phyloP scores from a whole-genome alignment of 1,140 invertebrate genomes.

The Oncopodura yosiiana region DNA sequence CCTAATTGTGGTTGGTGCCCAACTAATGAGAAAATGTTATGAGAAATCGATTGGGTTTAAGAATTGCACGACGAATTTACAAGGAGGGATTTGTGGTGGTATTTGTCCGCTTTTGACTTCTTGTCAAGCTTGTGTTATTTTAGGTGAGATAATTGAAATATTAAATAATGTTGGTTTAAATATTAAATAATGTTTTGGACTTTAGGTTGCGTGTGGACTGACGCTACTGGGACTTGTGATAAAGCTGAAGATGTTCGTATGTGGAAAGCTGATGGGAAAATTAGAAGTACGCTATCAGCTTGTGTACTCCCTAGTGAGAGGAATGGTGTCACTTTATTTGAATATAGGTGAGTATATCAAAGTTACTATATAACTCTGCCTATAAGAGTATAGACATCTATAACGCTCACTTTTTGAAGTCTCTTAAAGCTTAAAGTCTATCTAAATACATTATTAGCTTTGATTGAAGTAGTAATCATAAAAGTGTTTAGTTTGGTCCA shows the following conservation, averaged over 20 bases:
- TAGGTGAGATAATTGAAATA: too few relatives aligned
- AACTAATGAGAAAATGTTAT: constrained; percentile 68
- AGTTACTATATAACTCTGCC: too few relatives aligned
- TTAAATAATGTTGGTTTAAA: neutral
- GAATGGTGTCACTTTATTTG: constrained; percentile 77
- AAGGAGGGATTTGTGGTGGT: constrained; percentile 74
- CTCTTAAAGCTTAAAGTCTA: too few relatives aligned
- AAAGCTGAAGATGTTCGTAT: constrained; percentile 1
- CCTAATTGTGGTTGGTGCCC: constrained; percentile 91
- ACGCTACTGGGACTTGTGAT: constrained; percentile 12
- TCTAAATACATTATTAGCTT: too few relatives aligned
- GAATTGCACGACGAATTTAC: constrained; percentile 73
- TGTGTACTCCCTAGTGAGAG: constrained; percentile 59
- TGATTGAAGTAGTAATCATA: too few relatives aligned
- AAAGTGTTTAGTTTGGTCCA: too few relatives aligned
- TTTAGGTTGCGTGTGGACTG: constrained; percentile 28
- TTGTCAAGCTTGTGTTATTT: constrained; percentile 69
- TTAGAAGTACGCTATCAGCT: constrained; percentile 42
- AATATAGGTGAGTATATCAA: too few relatives aligned
- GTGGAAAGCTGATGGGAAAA: neutral
- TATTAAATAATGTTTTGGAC: neutral
- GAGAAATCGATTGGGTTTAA: constrained; percentile 66
- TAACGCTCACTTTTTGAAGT: constrained; percentile 73
- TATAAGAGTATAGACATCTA: too few relatives aligned
- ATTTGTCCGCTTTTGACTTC: constrained; percentile 75